Evolutionary conservation across 2,888 invertebrate genomes (phyloP).

Genomic region (Calliscelio sp.): DNA sequence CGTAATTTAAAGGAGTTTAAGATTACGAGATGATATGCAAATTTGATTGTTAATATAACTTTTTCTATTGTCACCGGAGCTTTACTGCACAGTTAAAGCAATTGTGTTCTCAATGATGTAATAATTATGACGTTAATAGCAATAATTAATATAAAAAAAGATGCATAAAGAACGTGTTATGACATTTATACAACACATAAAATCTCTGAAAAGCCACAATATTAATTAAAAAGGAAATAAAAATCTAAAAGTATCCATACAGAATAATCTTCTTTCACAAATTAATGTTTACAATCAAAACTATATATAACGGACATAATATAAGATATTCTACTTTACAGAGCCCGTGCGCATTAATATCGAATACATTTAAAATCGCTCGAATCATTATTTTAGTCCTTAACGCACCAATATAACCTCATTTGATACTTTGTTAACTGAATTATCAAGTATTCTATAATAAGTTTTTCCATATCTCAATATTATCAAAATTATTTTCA

Average conservation of each 20-base stretch:
- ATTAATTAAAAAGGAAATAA: slow-evolving; percentile 42
- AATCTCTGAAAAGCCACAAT: slow-evolving; percentile 10
- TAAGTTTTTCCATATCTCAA: slow-evolving; percentile 54
- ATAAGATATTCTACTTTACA: slow-evolving; percentile 51
- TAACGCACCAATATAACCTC: slow-evolving; percentile 38
- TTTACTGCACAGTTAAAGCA: not conserved
- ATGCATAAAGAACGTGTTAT: slow-evolving; percentile 9
- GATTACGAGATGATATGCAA: slow-evolving; percentile 33
- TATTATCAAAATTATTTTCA: slow-evolving; percentile 52
- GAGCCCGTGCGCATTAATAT: slow-evolving; percentile 40
- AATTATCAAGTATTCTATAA: slow-evolving; percentile 53
- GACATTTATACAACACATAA: not conserved
- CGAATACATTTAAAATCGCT: slow-evolving; percentile 36
- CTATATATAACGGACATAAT: slow-evolving; percentile 10
- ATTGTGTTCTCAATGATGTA: slow-evolving; percentile 19
- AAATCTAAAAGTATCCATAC: slow-evolving; percentile 25
- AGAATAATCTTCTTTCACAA: slow-evolving; percentile 22
- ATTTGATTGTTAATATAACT: not conserved
- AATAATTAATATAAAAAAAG: slow-evolving; percentile 29
- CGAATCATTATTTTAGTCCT: slow-evolving; percentile 43
- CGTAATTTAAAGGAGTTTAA: slow-evolving; percentile 32
- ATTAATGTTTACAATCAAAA: slow-evolving; percentile 24
- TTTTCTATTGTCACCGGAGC: not conserved
- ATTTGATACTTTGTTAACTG: slow-evolving; percentile 56
- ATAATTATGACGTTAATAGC: slow-evolving; percentile 18